Evolutionary conservation across 2,888 invertebrate genomes (phyloP).

Genomic region (Pseudococcus jackbeardsleyi): DNA sequence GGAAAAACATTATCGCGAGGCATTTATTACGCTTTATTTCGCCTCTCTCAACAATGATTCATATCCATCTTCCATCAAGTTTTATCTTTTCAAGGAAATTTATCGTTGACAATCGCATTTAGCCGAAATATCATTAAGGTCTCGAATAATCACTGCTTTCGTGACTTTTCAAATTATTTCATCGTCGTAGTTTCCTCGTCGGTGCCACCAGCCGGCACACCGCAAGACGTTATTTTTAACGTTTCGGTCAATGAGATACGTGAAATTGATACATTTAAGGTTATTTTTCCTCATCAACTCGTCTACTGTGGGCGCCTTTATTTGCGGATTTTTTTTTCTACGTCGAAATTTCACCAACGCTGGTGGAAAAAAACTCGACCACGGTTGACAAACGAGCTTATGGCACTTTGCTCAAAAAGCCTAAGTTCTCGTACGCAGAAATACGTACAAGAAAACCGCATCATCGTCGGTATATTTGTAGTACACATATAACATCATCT

Average conservation of each 20-base stretch:
- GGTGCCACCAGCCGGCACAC: not conserved
- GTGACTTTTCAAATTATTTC: constrained; percentile 29
- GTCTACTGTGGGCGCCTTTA: not conserved
- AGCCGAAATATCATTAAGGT: constrained; percentile 13
- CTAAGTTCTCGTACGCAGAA: not conserved
- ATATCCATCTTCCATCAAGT: constrained; percentile 47
- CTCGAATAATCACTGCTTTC: not conserved
- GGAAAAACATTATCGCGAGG: constrained; percentile 9
- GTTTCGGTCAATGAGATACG: constrained; percentile 28
- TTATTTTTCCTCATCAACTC: constrained; percentile 32
- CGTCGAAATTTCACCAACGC: constrained; percentile 4
- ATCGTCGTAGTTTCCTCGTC: constrained; percentile 7
- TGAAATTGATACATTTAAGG: constrained; percentile 27
- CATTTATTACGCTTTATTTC: constrained; percentile 34
- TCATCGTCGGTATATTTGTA: not conserved
- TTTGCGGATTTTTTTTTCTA: not conserved
- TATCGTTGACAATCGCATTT: constrained; percentile 44
- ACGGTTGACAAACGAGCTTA: not conserved
- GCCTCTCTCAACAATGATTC: constrained; percentile 8
- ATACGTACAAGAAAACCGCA: constrained; percentile 6
- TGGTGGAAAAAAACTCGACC: not conserved
- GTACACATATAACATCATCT: constrained; percentile 6
- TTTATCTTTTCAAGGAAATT: constrained; percentile 22
- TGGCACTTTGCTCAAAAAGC: not conserved
- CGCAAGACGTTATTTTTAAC: not conserved